phyloP scores from a whole-genome alignment of 2,888 invertebrate genomes.

The Hypomecis punctinalis region DNA sequence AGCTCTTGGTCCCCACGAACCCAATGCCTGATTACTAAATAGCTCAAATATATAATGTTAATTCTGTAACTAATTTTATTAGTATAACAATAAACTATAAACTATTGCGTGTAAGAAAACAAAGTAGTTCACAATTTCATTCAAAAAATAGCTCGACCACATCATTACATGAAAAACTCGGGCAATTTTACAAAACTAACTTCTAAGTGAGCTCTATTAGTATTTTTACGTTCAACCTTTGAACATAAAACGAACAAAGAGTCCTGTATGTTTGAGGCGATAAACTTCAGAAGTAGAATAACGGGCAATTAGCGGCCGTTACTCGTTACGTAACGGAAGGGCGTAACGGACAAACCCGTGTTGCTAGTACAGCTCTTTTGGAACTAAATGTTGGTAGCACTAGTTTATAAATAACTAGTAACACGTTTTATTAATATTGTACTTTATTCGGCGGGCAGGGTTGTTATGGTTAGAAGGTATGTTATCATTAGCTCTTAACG shows the following conservation, averaged over 20 bases:
- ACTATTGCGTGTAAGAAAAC: neutral
- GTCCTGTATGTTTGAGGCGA: constrained; percentile 27
- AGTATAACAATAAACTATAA: too few relatives aligned
- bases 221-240: constrained; percentile 1
- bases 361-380: constrained; percentile 12
- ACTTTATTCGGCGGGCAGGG: neutral
- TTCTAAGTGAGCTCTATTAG: neutral
- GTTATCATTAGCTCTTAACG: neutral
- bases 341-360: constrained; percentile 2
- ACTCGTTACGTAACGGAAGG: constrained; percentile 3
- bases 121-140: neutral
- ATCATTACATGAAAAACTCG: neutral
- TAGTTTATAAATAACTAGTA: constrained; percentile 4
- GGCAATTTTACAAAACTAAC: neutral
- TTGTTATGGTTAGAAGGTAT: neutral
- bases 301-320: constrained; percentile 31
- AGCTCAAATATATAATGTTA: too few relatives aligned
- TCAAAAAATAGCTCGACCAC: neutral
- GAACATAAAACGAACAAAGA: constrained; percentile 20
- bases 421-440: constrained; percentile 12
- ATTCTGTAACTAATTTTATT: too few relatives aligned
- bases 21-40: too few relatives aligned
- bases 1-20: too few relatives aligned
- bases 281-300: constrained; percentile 31
- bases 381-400: neutral